Base-by-base conservation (phyloP, 2,113 vertebrate genomes). In the Thamnaconus septentrionalis region DNA sequence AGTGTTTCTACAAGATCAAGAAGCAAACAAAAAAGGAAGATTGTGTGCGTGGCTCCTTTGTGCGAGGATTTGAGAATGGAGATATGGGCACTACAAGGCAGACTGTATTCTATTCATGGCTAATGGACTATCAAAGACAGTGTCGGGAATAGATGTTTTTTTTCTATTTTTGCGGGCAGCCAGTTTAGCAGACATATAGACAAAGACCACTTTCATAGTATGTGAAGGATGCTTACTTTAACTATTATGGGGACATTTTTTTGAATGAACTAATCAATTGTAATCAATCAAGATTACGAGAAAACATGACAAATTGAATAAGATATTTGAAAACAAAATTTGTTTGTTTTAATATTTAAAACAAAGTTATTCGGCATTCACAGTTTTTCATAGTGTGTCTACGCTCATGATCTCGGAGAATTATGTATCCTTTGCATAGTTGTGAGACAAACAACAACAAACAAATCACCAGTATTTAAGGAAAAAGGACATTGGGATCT, bases 101-200 rank as follows among this genome's bases (percentile, higher is more conserved):
- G 61, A 78, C 76, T 79, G 72, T 71, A 83, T 78, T 82, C 55
- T 75, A 82, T 80, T 76, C 65, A 62, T 8, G 52, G 44, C 66
- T 67, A 78, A 76, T 85, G 73, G 61, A 48, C 12, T 69, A 79
- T 82, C 78, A 81, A 81, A 87, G 71, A 67, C 47, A 61, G 75
- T 76, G 73, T 61, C 7, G 61, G 71, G 50, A 68, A 71, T 72
- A 76, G 63, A 72, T 82, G 70, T 46, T 71, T 68, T 81, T 68
- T 73, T 76, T 71, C 66, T 81, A 66, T 73, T 76, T 81, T 76
- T 74, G 64, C 71, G 71, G 66, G 69, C 63, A 66, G 82, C 74
- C 74, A 67, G 65, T 74, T 85, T 75, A 78, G 59, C 50, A 53
- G 48, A 31, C 49, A 66, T 61, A 59, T 51, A 59, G 59, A 71